Evolutionary conservation across 2,888 invertebrate species (phyloP), one percentile per base, ranked within the genome.

Genomic region (Beris chalybata): DNA sequence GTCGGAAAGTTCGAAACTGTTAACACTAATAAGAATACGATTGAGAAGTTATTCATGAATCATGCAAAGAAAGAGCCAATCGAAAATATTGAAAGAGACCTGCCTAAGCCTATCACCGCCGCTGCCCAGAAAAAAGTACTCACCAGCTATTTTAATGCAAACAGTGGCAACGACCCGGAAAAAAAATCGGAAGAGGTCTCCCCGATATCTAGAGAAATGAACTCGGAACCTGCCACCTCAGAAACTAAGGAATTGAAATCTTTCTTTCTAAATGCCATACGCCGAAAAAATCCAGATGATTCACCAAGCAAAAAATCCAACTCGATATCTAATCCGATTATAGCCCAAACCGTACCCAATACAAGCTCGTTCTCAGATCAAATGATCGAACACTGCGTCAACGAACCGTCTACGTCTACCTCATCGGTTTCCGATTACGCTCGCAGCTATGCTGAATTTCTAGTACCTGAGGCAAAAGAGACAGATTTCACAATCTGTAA

Each of bases 1-100:
- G 90, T 88, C 12, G 87, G 90, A 0, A 92, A 92, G 77, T 93
- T 93, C 79, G 87, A 89, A 77, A 85, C 87, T 56, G 78, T 80
- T 58, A 82, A 84, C 9, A 77, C 66, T 65, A 84, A 84, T 69
- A 83, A 82, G 6, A 85, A 81, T 71, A 84, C 83, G 65, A 83
- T 88, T 54, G 80, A 84, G 52, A 82, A 85, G 66, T 86, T 86
- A 78, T 89, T 89, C 74, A 81, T 81, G 71, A 82, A 79, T 67
- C 78, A 79, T 66, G 73, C 74, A 9, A 74, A 75, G 74, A 75
- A 72, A 69, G 64, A 56, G 67, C 31, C 7, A 29, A 52, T 64
- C 9, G n/a, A 31, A 12, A 13, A 38, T 3, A 31, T 45, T 9
- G 50, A 61, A 13, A 13, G 59, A 30, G 48, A 11, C 2, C 11